These are phyloP conservation scores for Murina feae DNA, from an alignment of 2,113 vertebrate species.

Conservation along the genomic window DNA sequence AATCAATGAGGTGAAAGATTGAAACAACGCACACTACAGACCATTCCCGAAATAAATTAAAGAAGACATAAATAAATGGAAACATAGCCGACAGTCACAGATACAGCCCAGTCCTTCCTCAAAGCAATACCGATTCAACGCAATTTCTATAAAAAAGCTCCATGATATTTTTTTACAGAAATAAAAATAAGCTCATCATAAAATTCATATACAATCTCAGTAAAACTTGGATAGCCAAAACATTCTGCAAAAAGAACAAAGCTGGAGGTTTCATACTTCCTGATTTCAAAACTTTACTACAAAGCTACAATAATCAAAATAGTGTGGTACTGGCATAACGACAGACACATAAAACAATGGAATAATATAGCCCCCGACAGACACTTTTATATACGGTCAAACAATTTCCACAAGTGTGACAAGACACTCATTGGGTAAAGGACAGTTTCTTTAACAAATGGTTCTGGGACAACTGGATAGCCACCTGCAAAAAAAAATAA, in stretches of 20 bases:
- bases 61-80: background rate
- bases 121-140: background rate
- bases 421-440: background rate
- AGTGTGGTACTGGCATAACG: background rate
- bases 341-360: background rate
- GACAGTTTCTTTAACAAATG: background rate
- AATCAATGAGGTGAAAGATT: background rate
- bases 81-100: background rate
- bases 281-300: background rate
- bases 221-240: background rate
- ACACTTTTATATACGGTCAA: background rate
- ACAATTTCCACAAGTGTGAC: background rate
- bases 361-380: background rate
- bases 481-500: background rate
- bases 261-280: background rate
- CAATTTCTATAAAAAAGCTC: background rate
- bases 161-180: background rate
- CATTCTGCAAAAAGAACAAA: background rate
- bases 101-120: no score
- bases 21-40: background rate
- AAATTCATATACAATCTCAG: background rate
- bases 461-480: background rate
- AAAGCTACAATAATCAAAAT: background rate
- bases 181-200: background rate
- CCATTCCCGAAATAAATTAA: background rate